Conservation (phyloP, 2,113 vertebrate genomes). For the Nannospalax galili region DNA sequence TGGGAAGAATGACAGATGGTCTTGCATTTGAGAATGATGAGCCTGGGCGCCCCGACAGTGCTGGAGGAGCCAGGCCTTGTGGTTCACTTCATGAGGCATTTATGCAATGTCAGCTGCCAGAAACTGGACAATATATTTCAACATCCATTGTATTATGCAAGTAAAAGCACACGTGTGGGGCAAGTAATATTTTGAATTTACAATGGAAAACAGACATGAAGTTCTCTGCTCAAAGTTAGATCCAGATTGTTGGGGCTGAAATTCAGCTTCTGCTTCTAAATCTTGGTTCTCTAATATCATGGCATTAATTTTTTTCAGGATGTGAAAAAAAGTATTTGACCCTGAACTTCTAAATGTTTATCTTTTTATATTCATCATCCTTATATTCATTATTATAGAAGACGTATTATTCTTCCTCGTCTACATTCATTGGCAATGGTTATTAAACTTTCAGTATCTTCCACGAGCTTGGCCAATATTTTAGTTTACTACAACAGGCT, state of each 20-base stretch:
- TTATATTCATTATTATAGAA: too few relatives aligned
- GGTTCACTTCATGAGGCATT: not conserved
- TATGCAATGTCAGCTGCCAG: not conserved
- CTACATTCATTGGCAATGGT: not conserved
- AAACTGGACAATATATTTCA: not conserved
- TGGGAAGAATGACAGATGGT: constrained; percentile 30
- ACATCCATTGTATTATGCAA: not conserved
- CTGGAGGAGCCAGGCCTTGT: not conserved
- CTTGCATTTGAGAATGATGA: not conserved
- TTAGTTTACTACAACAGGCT: not conserved
- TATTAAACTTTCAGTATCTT: not conserved
- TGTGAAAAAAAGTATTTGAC: not conserved
- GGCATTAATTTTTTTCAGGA: not conserved
- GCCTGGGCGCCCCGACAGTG: not conserved
- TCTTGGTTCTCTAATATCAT: not conserved
- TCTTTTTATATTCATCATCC: too few relatives aligned
- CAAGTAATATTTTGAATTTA: not conserved
- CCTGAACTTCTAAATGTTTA: not conserved
- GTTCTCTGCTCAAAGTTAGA: not conserved
- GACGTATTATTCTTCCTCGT: too few relatives aligned
- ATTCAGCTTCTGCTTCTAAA: not conserved
- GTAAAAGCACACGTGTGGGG: not conserved
- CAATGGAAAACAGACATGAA: not conserved
- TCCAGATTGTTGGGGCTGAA: not conserved
- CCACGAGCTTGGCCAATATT: not conserved